Percentiles rank a stretch among this genome's conserved stretches.
These are phyloP conservation scores for Graphium colonna DNA, from an alignment of 2,888 invertebrate genomes.

Conservation along the genomic window DNA sequence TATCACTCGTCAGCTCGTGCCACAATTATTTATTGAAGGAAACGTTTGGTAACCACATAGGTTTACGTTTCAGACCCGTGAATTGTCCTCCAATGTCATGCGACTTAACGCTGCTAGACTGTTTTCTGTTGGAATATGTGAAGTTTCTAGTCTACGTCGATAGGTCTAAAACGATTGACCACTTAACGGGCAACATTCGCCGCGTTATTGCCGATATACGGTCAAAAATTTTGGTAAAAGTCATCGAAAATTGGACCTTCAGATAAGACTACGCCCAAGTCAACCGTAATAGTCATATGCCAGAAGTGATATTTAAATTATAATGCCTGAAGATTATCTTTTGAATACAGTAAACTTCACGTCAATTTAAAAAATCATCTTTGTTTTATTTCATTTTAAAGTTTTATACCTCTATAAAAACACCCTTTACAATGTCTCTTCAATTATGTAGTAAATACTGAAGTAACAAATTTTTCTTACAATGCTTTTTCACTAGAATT, in stretches of 20 bases:
- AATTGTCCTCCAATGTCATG: too few relatives aligned
- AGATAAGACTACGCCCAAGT: constrained; percentile 29
- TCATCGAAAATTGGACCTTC: constrained; percentile 33
- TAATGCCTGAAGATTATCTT: constrained; percentile 1
- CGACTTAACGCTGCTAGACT: too few relatives aligned
- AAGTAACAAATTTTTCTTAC: too few relatives aligned
- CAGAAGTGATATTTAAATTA: neutral
- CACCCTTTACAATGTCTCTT: too few relatives aligned
- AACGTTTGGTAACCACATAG: constrained; percentile 28
- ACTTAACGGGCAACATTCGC: constrained; percentile 31
- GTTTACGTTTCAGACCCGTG: too few relatives aligned
- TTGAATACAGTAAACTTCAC: neutral
- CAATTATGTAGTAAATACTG: too few relatives aligned
- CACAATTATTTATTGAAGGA: constrained; percentile 35
- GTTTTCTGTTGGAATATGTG: constrained; percentile 28
- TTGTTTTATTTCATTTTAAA: constrained; percentile 1
- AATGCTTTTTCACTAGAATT: too few relatives aligned
- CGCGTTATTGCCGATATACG: constrained; percentile 28
- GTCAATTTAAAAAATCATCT: neutral
- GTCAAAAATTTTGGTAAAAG: constrained; percentile 28
- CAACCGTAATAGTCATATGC: constrained; percentile 27
- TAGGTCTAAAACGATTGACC: constrained; percentile 30
- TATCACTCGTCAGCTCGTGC: constrained; percentile 35
- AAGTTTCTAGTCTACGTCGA: constrained; percentile 29
- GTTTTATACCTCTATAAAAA: neutral